Evolutionary conservation across 2,797 vertebrate species (phyloP), one percentile per base, ranked within the genome.

Genomic region (Galaxias olidus): DNA sequence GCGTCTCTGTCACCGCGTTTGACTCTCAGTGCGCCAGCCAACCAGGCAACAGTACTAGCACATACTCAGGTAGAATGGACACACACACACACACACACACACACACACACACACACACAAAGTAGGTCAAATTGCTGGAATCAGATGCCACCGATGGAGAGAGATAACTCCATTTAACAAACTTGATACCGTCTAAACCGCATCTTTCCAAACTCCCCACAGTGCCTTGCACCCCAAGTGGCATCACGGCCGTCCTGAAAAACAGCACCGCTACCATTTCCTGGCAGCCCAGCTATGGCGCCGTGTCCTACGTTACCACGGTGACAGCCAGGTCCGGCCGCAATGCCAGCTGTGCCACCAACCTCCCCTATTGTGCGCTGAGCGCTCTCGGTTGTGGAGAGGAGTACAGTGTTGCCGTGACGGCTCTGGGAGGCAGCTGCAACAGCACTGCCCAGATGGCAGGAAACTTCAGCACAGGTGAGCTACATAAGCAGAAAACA

Each of bases 401-500:
- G 69, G 30, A 73, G 4, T 92, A 92, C 69, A 83, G 61, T 0
- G 71, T 92, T 46, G 75, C 75, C 0, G 84, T 92, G 19, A 71
- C 12, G n/a, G 78, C 85, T 18, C 4, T 71, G 4, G 86, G 85
- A 72, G 61, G 76, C 1, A 73, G 42, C 1, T 92, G 90, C 69
- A 88, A 87, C 76, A 82, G 55, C 69, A 83, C 73, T 0, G 80
- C 73, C 57, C 71, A 75, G n/a, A 86, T 87, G 88, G 54, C 74
- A 11, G 77, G 75, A 74, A 60, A 76, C 47, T 74, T 92, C 61
- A 74, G 61, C 53, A 89, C 90, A 80, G 89, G 92, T 93, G 81
- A 62, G 68, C 0, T 63, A 10, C 30, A 61, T 43, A 45, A 15
- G 1, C 12, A 14, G 48, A 3, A n/a, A 14, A 13, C 1, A n/a